Evolutionary conservation across 92 coral and sea anemone species (phyloP).

Genomic region (Pocillopora meandrina): DNA sequence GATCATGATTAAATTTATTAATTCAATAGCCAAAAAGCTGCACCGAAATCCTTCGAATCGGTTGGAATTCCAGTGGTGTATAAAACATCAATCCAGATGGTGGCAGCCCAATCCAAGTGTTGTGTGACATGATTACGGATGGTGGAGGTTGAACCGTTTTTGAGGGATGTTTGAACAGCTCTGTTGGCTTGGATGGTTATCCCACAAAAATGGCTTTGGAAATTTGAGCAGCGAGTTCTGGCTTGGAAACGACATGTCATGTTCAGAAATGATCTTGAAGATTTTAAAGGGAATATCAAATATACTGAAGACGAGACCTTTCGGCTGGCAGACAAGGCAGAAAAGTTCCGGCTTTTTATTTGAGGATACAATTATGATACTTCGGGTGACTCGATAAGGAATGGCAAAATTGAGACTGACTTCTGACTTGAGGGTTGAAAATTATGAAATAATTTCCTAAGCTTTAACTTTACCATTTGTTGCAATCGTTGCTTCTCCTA

Average conservation of each 20-base stretch:
- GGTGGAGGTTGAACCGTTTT: no score
- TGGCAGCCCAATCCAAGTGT: no score
- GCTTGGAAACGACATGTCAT: constrained; percentile 48
- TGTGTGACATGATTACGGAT: no score
- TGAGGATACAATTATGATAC: neutral
- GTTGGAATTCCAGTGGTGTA: constrained; percentile 16
- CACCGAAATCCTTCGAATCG: no score
- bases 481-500: no score
- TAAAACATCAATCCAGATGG: constrained; percentile 44
- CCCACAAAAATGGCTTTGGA: constrained; percentile 58
- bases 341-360: neutral
- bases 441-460: no score
- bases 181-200: constrained; percentile 38
- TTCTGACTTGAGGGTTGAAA: no score
- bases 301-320: constrained; percentile 9
- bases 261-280: constrained; percentile 31
- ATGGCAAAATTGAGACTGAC: no score
- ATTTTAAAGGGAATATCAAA: neutral
- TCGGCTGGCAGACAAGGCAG: constrained; percentile 2
- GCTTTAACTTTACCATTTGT: no score
- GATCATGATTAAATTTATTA: no score
- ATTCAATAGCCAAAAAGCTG: no score
- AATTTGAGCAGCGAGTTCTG: constrained; percentile 42
- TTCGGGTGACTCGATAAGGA: neutral
- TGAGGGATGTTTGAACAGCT: constrained; percentile 11